phyloP scores from a whole-genome alignment of 2,113 vertebrate genomes.

The Pyrgilauda ruficollis region DNA sequence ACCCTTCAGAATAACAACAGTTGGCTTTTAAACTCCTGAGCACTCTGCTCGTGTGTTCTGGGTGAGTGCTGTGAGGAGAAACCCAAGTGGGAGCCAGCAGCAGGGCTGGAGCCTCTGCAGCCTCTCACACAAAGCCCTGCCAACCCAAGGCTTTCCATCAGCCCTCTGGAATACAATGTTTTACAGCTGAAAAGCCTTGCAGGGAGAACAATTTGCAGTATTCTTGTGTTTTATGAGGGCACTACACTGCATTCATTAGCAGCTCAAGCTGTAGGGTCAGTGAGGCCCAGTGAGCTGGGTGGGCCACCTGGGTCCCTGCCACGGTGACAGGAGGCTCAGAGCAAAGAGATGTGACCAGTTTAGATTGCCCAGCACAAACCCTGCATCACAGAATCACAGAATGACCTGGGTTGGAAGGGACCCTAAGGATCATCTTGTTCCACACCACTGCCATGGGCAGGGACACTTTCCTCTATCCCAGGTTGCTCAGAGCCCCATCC shows the following conservation, averaged over 20 bases:
- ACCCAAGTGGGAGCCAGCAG: not conserved
- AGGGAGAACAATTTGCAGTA: not conserved
- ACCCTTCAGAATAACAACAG: not conserved
- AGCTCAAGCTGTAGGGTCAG: not conserved
- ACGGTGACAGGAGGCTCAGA: not conserved
- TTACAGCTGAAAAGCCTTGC: not conserved
- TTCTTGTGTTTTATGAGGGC: not conserved
- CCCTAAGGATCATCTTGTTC: not conserved
- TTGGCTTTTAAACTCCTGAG: not conserved
- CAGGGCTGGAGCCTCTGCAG: not conserved
- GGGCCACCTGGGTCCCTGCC: not conserved
- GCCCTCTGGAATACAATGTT: not conserved
- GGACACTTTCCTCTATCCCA: not conserved
- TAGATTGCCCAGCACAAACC: not conserved
- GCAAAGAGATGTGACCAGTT: not conserved
- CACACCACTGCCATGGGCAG: not conserved
- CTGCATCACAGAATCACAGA: not conserved
- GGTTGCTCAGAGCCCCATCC: not conserved
- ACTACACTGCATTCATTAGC: not conserved
- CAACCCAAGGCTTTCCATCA: not conserved
- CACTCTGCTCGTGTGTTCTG: not conserved
- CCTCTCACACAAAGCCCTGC: not conserved
- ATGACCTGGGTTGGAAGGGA: not conserved
- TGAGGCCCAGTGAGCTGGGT: accelerated
- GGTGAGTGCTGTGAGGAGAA: not conserved